phyloP scores from a whole-genome alignment of 2,797 vertebrate genomes.

The Mionectes olivaceus region DNA sequence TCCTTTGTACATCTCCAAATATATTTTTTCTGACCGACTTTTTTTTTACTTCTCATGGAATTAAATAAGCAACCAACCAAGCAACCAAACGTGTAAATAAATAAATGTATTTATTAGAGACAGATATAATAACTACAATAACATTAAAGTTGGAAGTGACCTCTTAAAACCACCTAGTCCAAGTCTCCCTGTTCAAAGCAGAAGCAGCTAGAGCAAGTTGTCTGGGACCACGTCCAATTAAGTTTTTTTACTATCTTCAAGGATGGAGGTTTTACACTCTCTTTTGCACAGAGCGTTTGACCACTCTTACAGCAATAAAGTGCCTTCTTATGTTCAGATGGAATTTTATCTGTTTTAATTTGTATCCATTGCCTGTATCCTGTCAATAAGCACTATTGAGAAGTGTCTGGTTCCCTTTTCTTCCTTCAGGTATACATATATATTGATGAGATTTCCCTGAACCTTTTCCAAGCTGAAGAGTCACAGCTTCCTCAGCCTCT shows the following conservation, averaged over 20 bases:
- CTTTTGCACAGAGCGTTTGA: neutral
- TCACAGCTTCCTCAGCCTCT: neutral
- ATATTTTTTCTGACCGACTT: neutral
- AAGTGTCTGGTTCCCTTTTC: neutral
- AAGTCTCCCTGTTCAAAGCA: neutral
- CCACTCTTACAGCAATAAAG: neutral
- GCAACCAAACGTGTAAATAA: neutral
- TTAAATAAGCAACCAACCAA: neutral
- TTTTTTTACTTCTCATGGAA: neutral
- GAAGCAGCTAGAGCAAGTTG: neutral
- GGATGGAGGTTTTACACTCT: neutral
- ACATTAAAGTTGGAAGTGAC: neutral
- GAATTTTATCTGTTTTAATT: neutral
- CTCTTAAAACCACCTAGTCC: neutral
- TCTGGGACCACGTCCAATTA: accelerated
- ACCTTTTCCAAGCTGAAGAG: neutral
- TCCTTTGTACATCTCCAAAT: neutral
- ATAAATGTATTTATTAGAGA: neutral
- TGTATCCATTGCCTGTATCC: neutral
- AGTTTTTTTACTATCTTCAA: neutral
- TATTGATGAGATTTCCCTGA: neutral
- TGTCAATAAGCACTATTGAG: neutral
- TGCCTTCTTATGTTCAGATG: accelerated
- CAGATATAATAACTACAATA: neutral
- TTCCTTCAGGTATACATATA: neutral